phyloP scores from a whole-genome alignment of 2,888 invertebrate species.

The Leucoma salicis region DNA sequence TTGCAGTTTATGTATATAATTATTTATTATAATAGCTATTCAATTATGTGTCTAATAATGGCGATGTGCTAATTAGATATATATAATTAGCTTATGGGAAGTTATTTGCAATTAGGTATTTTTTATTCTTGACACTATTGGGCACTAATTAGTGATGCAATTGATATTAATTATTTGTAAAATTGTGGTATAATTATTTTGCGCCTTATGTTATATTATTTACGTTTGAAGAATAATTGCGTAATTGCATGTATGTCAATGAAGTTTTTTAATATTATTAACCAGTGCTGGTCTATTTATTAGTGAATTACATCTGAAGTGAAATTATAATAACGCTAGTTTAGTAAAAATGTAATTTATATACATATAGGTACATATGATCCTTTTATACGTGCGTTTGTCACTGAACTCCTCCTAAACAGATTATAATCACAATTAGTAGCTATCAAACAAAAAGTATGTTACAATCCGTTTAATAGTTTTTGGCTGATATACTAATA shows the following conservation, averaged over 20 bases:
- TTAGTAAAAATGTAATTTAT: too few species aligned
- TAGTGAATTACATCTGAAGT: too few species aligned
- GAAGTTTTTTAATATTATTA: too few species aligned
- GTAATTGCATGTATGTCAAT: background rate
- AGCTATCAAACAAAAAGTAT: too few species aligned
- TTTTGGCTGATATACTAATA: too few species aligned
- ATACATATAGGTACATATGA: too few species aligned
- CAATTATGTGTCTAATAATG: constrained; percentile 50
- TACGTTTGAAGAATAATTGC: constrained; percentile 2
- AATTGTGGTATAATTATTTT: constrained; percentile 14
- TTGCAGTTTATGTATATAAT: constrained; percentile 55
- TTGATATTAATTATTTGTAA: constrained; percentile 23
- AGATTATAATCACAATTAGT: too few species aligned
- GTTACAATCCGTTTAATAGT: too few species aligned
- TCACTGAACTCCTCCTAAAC: too few species aligned
- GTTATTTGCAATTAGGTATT: constrained; percentile 31
- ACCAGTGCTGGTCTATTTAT: too few species aligned
- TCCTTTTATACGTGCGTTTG: too few species aligned
- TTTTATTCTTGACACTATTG: constrained; percentile 24
- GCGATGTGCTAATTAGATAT: constrained; percentile 52
- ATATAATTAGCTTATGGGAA: constrained; percentile 42
- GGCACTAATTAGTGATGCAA: constrained; percentile 21
- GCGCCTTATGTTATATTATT: constrained; percentile 13
- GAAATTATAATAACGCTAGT: too few species aligned
- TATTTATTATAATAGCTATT: constrained; percentile 37